A percentile compares a stretch with the other conserved stretches of the same genome.
phyloP scores from a whole-genome alignment of 2,888 invertebrate species.

The Pycnomerus fuliginosus region DNA sequence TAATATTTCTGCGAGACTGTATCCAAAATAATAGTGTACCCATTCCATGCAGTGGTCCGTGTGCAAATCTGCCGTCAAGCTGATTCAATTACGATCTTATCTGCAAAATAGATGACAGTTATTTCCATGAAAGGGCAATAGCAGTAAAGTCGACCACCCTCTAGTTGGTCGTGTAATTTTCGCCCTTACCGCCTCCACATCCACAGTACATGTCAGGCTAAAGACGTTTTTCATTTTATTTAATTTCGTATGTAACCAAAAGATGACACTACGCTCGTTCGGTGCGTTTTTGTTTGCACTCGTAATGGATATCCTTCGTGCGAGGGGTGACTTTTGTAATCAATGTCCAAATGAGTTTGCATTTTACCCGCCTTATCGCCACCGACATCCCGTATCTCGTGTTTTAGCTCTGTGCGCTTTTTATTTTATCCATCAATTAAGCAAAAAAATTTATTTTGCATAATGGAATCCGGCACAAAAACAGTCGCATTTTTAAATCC shows the following conservation, averaged over 20 bases:
- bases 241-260: conserved; percentile 45
- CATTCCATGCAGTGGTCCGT: conserved; percentile 47
- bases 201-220: conserved; percentile 41
- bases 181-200: conserved; percentile 39
- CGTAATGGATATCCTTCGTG: conserved; percentile 1
- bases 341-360: conserved; percentile 1
- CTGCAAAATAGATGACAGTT: conserved; percentile 56
- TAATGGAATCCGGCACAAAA: too few relatives aligned
- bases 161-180: conserved; percentile 32
- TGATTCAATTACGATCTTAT: conserved; percentile 57
- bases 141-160: conserved; percentile 47
- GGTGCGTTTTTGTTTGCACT: background rate
- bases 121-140: conserved; percentile 55
- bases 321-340: conserved; percentile 5
- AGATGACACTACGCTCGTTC: conserved; percentile 39
- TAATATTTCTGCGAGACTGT: conserved; percentile 39
- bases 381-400: too few relatives aligned
- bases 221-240: conserved; percentile 49
- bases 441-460: too few relatives aligned
- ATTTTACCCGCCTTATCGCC: too few relatives aligned
- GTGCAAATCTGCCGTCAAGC: conserved; percentile 56
- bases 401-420: too few relatives aligned
- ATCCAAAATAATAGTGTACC: conserved; percentile 44
- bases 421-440: too few relatives aligned
- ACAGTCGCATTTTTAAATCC: too few relatives aligned